These are phyloP conservation scores for Cyprinodon diabolis DNA, from an alignment of 2,797 vertebrate genomes.

Conservation along the genomic window DNA sequence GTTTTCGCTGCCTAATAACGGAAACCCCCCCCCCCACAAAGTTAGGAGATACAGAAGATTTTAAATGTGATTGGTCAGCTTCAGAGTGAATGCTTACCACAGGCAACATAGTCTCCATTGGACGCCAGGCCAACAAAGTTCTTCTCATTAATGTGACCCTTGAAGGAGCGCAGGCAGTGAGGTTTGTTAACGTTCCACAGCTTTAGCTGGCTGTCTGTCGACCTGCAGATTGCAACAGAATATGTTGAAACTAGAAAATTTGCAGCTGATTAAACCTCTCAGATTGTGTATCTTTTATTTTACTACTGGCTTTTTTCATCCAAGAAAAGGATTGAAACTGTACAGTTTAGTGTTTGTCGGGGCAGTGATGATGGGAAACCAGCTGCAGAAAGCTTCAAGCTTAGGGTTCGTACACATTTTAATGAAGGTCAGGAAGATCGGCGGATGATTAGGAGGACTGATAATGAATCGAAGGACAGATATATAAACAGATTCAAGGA, in stretches of 20 bases:
- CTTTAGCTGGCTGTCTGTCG: constrained; percentile 98
- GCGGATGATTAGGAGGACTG: neutral
- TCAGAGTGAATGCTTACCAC: constrained; percentile 82
- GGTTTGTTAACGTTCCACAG: constrained; percentile 98
- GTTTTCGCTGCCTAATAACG: constrained; percentile 93
- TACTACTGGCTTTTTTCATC: neutral
- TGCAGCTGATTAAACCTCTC: neutral
- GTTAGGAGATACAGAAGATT: neutral
- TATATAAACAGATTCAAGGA: too few relatives aligned
- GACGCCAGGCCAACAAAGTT: constrained; percentile 98
- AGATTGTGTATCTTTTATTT: neutral
- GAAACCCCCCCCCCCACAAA: too few relatives aligned
- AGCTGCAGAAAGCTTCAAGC: neutral
- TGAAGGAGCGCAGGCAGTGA: constrained; percentile 97
- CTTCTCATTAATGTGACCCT: constrained; percentile 99
- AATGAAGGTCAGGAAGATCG: neutral
- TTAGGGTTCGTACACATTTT: neutral
- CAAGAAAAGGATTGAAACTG: neutral
- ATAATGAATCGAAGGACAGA: too few relatives aligned
- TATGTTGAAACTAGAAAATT: accelerated
- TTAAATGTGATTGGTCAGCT: neutral
- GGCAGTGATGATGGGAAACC: neutral
- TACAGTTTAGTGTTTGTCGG: neutral
- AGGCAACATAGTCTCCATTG: constrained; percentile 98
- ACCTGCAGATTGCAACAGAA: constrained; percentile 73